Conservation (phyloP, 2,113 vertebrate species). For the Marcusenius ussheri region DNA sequence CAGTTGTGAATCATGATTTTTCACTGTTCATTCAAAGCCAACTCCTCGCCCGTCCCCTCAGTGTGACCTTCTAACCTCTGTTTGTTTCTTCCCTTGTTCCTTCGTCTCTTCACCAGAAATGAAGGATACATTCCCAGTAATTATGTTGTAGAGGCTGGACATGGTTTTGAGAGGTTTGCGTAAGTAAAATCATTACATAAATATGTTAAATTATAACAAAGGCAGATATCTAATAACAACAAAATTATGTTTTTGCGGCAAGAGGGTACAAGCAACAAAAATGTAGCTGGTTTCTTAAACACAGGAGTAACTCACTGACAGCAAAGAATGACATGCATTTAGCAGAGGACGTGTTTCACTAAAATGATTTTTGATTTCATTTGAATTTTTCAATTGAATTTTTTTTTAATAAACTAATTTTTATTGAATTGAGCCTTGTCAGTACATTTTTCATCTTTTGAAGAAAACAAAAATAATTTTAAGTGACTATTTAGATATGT, state of each 20-base stretch:
- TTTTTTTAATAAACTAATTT: neutral
- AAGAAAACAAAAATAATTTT: neutral
- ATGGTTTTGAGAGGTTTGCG: constrained; percentile 86
- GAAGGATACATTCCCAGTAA: constrained; percentile 96
- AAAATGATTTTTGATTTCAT: neutral
- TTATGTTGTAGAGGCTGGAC: constrained; percentile 78
- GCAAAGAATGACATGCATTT: neutral
- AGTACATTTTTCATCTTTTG: neutral
- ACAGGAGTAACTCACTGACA: neutral
- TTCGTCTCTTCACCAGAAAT: constrained; percentile 59
- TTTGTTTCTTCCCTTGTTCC: neutral
- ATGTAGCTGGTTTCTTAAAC: neutral
- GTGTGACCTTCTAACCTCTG: neutral
- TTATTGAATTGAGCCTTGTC: neutral
- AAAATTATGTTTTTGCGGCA: neutral
- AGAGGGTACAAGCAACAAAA: neutral
- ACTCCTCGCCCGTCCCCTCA: neutral
- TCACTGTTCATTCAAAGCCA: neutral
- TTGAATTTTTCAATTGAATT: neutral
- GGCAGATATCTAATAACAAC: neutral
- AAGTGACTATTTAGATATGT: neutral
- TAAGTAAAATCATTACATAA: constrained; percentile 59
- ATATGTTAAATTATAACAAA: neutral
- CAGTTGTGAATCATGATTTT: neutral
- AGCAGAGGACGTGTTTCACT: neutral